phyloP scores from a whole-genome alignment of 2,888 invertebrate genomes.

The Odontocerum albicorne region DNA sequence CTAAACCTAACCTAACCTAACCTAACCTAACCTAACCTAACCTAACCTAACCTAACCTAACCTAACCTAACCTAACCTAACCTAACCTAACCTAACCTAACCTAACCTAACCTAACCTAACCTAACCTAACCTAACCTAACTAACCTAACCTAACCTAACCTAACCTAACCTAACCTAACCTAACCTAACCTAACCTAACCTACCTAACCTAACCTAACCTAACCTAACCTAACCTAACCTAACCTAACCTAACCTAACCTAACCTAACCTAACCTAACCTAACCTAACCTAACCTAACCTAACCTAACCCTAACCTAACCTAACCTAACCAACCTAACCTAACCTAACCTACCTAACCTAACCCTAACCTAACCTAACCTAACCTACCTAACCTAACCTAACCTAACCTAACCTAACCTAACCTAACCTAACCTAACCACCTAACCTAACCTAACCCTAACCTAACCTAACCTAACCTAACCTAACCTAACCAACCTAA shows the following conservation, averaged over 20 bases:
- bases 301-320: constrained; percentile 40
- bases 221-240: constrained; percentile 41
- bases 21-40: constrained; percentile 37
- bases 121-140: constrained; percentile 40
- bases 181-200: constrained; percentile 40
- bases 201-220: constrained; percentile 39
- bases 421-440: constrained; percentile 38
- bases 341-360: constrained; percentile 40
- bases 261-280: constrained; percentile 40
- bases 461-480: constrained; percentile 37
- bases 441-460: constrained; percentile 37
- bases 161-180: constrained; percentile 39
- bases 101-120: constrained; percentile 42
- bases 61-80: constrained; percentile 39
- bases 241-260: constrained; percentile 39
- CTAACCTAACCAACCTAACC: constrained; percentile 39
- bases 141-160: constrained; percentile 41
- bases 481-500: constrained; percentile 37
- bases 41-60: constrained; percentile 36
- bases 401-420: constrained; percentile 37
- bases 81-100: constrained; percentile 39
- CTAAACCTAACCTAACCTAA: constrained; percentile 37
- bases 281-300: constrained; percentile 38
- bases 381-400: constrained; percentile 39
- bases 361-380: constrained; percentile 40